A percentile compares a stretch with the other conserved stretches of the same genome.
These are phyloP conservation scores for Drosophila parthenogenetica DNA, from an alignment of 2,888 invertebrate genomes.

Conservation along the genomic window DNA sequence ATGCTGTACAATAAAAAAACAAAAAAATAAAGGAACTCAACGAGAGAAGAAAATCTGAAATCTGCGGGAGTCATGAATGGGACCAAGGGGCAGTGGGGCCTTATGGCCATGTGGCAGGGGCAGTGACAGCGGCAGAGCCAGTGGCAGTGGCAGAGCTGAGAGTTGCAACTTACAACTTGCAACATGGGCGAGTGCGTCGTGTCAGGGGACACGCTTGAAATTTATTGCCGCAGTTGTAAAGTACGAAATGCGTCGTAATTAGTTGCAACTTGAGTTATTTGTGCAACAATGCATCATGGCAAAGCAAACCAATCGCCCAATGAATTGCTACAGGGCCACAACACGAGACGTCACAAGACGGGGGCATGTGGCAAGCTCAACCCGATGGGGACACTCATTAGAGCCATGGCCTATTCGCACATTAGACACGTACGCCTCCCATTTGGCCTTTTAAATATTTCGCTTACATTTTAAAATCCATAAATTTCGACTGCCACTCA, in stretches of 20 bases:
- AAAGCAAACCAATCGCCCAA: constrained; percentile 47
- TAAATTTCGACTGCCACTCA: constrained; percentile 63
- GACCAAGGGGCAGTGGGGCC: constrained; percentile 26
- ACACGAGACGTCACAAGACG: too few relatives aligned
- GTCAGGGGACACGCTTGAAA: constrained; percentile 76
- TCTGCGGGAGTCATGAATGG: constrained; percentile 46
- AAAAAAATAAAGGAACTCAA: neutral
- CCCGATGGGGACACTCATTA: constrained; percentile 49
- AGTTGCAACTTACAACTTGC: constrained; percentile 30
- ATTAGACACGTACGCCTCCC: constrained; percentile 75
- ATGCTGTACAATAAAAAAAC: constrained; percentile 43
- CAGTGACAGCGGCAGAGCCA: constrained; percentile 28
- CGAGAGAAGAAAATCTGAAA: constrained; percentile 44
- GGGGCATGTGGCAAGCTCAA: neutral
- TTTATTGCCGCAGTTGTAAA: constrained; percentile 78
- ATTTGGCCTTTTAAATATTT: constrained; percentile 58
- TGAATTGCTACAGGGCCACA: constrained; percentile 24
- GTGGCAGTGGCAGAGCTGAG: constrained; percentile 18
- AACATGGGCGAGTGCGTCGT: constrained; percentile 60
- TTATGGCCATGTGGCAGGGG: constrained; percentile 15
- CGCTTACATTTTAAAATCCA: constrained; percentile 73
- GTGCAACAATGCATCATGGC: constrained; percentile 72
- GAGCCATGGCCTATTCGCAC: constrained; percentile 65
- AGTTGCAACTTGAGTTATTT: constrained; percentile 81
- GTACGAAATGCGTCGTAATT: constrained; percentile 80